Base-by-base conservation (phyloP, 2,113 vertebrate genomes). In the Rhodinocichla rosea region DNA sequence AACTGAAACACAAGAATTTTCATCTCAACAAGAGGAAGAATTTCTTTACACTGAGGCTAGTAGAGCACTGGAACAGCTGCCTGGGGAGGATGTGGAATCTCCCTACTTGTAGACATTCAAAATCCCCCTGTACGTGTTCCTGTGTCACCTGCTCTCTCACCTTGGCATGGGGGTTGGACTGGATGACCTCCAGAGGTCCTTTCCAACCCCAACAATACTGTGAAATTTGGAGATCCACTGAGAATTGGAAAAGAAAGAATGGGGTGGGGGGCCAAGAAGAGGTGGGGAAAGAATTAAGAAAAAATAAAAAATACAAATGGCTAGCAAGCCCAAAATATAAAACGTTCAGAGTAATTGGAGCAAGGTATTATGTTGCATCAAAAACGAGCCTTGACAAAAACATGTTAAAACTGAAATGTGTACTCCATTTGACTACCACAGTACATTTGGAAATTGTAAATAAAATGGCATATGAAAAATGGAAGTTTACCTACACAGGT, bases 191-290 rank as follows among this genome's bases (percentile, higher is more conserved):
- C 44, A 57, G 37, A 50, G 12, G 4, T 37, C 3, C 11, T 28
- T 32, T 71, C 42, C 67, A 40, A 12, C 4, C 7, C 1, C 15
- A 73, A 57, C 5, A 12, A 33, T 57, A 28, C 44, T 50, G 32
- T 50, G 15, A 57, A 65, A 42, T 57, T 37, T 22, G 2, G 5
- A 60, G 37, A 64, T 55, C 30, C 16, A n/a, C 3, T 57, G 40
- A 75, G 10, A 40, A 37, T 1, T 42, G 27, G 21, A 42, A 84
- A 85, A 75, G 23, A 87, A 92, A 88, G 7, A 33, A 57, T 3
- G 5, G 13, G 30, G 40, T 6, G 2, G 1, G 3, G 7, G 4
- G 18, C 8, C 8, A 13, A 33, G 6, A 4, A 11, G 2, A 15
- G 5, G 5, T 19, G 7, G 14, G 9, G 6, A 1, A 26, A 40